Percentiles rank a stretch among this genome's conserved stretches.
Evolutionary conservation across 2,888 invertebrate genomes (phyloP).

Genomic region (Caenorhabditis sulstoni): DNA sequence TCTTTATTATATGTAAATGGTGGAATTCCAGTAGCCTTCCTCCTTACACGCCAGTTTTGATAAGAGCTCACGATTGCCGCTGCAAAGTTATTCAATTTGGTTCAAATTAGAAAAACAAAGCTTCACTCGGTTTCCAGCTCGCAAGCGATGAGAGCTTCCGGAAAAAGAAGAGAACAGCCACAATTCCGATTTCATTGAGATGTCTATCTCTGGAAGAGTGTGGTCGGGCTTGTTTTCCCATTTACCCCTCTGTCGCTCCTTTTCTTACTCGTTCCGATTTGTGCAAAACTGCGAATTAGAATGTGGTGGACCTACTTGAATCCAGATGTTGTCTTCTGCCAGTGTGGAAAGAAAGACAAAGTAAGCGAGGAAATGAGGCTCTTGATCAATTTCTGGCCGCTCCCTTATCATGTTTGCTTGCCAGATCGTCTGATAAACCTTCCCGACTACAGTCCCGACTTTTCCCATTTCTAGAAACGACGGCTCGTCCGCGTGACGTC

Average conservation of each 20-base stretch:
- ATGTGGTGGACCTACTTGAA: background rate
- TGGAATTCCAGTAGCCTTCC: too few species aligned
- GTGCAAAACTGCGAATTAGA: conserved; percentile 6
- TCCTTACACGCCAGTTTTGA: conserved; percentile 35
- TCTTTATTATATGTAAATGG: too few species aligned
- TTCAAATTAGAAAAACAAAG: conserved; percentile 22
- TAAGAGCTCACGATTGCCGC: conserved; percentile 29
- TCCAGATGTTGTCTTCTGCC: background rate
- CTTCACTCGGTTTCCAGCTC: too few species aligned
- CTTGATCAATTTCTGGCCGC: conserved; percentile 1
- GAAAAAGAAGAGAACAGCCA: conserved; percentile 14
- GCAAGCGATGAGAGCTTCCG: too few species aligned
- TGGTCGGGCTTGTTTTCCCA: conserved; percentile 31
- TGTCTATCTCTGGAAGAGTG: conserved; percentile 45
- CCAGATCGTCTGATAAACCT: conserved; percentile 46
- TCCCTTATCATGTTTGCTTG: conserved; percentile 56
- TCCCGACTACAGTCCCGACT: conserved; percentile 7
- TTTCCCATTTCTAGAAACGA: too few species aligned
- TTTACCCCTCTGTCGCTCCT: conserved; percentile 40
- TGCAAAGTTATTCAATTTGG: conserved; percentile 10
- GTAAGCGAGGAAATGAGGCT: conserved; percentile 8
- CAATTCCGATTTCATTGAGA: conserved; percentile 55
- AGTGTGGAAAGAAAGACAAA: conserved; percentile 26
- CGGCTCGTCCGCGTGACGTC: too few species aligned
- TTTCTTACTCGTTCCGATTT: conserved; percentile 36